Percentiles rank a stretch among this genome's conserved stretches.
phyloP scores from a whole-genome alignment of 2,888 invertebrate species.

The Stenoptilia bipunctidactyla region DNA sequence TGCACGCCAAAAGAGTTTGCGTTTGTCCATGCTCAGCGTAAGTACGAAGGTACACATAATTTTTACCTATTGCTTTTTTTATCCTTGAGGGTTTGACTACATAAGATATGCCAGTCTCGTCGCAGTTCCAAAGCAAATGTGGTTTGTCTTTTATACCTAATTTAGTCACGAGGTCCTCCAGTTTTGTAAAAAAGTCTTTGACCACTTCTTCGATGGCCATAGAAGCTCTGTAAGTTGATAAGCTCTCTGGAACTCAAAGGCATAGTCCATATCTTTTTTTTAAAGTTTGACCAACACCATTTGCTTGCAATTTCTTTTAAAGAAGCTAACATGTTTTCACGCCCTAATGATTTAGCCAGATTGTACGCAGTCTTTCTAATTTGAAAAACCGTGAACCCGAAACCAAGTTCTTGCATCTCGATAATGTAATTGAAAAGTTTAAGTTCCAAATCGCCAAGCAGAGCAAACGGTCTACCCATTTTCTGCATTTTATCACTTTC shows the following conservation, averaged over 20 bases:
- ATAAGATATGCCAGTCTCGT: slow-evolving; percentile 1
- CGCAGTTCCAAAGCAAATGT: background rate
- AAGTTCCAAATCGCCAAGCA: background rate
- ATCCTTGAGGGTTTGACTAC: slow-evolving; percentile 1
- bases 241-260: slow-evolving; percentile 1
- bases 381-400: slow-evolving; percentile 1
- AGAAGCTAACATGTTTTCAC: slow-evolving; percentile 1
- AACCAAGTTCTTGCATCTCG: slow-evolving; percentile 1
- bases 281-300: background rate
- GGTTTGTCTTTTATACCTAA: slow-evolving; percentile 1
- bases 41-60: background rate
- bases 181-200: slow-evolving; percentile 2
- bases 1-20: background rate
- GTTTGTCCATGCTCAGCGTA: slow-evolving; percentile 3
- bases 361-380: slow-evolving; percentile 2
- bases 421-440: slow-evolving; percentile 1
- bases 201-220: slow-evolving; percentile 1
- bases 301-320: background rate
- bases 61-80: background rate
- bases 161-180: slow-evolving; percentile 1
- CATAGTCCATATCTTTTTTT: background rate
- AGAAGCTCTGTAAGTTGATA: background rate
- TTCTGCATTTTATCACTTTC: background rate
- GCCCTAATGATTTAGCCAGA: background rate
- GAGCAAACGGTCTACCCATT: background rate